Conservation (phyloP, 2,888 invertebrate genomes). For the Luperina nickerlii region DNA sequence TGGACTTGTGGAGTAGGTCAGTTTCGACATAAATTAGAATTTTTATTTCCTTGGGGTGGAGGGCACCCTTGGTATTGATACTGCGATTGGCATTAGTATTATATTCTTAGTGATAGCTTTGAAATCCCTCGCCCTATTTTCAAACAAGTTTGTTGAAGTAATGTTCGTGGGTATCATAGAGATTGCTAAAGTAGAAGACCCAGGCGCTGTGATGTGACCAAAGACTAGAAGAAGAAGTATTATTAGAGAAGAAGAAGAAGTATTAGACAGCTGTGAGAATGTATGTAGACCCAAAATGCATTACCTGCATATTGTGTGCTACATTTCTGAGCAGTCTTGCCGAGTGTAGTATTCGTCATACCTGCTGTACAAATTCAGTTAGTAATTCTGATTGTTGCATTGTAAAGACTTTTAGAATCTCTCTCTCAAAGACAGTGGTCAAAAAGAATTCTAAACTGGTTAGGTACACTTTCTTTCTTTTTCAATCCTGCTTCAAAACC, state of each 20-base stretch:
- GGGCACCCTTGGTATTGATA: constrained; percentile 42
- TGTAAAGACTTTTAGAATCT: background rate
- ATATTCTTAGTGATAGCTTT: constrained; percentile 33
- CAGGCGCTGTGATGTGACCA: background rate
- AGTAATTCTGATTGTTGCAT: background rate
- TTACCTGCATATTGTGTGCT: constrained; percentile 2
- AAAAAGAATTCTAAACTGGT: constrained; percentile 46
- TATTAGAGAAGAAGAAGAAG: background rate
- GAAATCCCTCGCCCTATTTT: constrained; percentile 14
- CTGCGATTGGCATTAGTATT: constrained; percentile 52
- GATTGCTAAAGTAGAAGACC: background rate
- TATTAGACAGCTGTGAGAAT: background rate
- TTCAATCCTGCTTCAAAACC: constrained; percentile 30
- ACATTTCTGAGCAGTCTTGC: constrained; percentile 6
- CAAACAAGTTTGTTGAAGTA: constrained; percentile 21
- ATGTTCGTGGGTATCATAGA: background rate
- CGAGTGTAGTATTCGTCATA: background rate
- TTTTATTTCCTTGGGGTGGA: constrained; percentile 61
- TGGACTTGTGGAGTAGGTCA: constrained; percentile 55
- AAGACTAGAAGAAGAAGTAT: background rate
- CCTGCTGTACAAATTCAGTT: background rate
- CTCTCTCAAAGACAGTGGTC: background rate
- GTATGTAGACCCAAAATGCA: background rate
- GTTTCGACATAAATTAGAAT: constrained; percentile 56
- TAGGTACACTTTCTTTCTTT: constrained; percentile 31